A percentile compares a stretch with the other conserved stretches of the same genome.
phyloP scores from a whole-genome alignment of 92 coral and sea anemone species.

The Galaxea fascicularis region DNA sequence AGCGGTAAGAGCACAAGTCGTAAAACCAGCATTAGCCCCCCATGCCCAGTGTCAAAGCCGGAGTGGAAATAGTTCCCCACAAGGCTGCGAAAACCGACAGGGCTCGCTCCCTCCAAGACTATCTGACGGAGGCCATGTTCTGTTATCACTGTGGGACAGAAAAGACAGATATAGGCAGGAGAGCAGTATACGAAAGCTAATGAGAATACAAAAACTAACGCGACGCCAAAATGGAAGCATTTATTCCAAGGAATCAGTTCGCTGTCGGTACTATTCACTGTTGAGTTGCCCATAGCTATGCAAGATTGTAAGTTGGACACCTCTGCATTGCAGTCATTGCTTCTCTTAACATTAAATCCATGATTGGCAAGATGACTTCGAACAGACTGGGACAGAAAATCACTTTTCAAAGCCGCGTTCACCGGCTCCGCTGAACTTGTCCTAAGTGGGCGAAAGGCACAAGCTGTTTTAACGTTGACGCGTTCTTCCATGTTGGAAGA shows the following conservation, averaged over 20 bases:
- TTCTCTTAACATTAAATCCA: not conserved
- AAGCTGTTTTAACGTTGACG: not conserved
- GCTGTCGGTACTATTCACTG: not conserved
- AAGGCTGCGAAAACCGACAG: slow-evolving; percentile 6
- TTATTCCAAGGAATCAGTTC: no score
- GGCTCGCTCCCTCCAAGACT: slow-evolving; percentile 20
- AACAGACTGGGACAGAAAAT: not conserved
- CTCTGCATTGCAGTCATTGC: not conserved
- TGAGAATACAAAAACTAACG: not conserved
- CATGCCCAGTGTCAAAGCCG: not conserved
- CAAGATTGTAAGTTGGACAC: not conserved
- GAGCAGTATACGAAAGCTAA: slow-evolving; percentile 1
- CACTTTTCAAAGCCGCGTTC: not conserved
- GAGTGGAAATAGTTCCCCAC: not conserved
- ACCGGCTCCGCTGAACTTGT: not conserved
- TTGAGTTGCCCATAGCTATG: not conserved
- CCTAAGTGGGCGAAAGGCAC: not conserved
- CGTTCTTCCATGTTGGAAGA: no score
- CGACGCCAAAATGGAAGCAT: no score
- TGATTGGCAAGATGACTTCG: not conserved
- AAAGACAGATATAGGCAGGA: slow-evolving; percentile 13
- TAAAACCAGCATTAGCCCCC: not conserved
- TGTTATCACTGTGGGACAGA: slow-evolving; percentile 15
- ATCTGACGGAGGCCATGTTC: slow-evolving; percentile 22
- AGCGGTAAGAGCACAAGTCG: slow-evolving; percentile 1